Evolutionary conservation across 1,140 invertebrate genomes (phyloP).

Genomic region (Gonioctena quinquepunctata): DNA sequence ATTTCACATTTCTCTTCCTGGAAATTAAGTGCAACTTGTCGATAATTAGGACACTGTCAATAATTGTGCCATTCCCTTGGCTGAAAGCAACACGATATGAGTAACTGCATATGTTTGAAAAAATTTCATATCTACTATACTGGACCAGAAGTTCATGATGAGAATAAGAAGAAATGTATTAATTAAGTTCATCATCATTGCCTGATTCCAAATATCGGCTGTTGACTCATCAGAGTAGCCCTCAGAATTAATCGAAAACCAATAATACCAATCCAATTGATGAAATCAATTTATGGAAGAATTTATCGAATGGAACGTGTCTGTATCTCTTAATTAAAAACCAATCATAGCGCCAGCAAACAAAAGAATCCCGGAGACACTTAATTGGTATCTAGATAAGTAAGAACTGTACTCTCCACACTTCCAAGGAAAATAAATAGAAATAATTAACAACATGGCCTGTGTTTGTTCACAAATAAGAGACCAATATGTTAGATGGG

Average conservation of each 20-base stretch:
- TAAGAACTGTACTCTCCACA: neutral
- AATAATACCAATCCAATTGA: slow-evolving; percentile 4
- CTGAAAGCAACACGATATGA: no score
- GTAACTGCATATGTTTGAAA: no score
- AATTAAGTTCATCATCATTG: no score
- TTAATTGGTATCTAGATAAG: slow-evolving; percentile 19
- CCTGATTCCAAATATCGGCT: no score
- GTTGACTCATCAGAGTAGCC: no score
- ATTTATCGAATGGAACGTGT: slow-evolving; percentile 14
- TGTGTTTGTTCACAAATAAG: slow-evolving; percentile 21
- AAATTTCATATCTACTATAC: no score
- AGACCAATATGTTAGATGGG: slow-evolving; percentile 17
- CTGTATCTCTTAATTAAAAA: slow-evolving; percentile 3
- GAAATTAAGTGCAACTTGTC: no score
- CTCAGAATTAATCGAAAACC: neutral
- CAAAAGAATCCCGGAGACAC: neutral
- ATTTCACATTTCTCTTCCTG: no score
- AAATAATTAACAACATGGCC: slow-evolving; percentile 20
- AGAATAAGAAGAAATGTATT: no score
- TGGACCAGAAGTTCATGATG: no score
- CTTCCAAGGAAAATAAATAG: slow-evolving; percentile 18
- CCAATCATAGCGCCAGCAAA: slow-evolving; percentile 9
- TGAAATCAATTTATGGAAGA: slow-evolving; percentile 10
- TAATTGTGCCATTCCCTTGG: no score
- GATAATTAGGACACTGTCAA: no score